These are phyloP conservation scores for Ligdia adustata DNA, from an alignment of 2,888 invertebrate species.

Conservation along the genomic window DNA sequence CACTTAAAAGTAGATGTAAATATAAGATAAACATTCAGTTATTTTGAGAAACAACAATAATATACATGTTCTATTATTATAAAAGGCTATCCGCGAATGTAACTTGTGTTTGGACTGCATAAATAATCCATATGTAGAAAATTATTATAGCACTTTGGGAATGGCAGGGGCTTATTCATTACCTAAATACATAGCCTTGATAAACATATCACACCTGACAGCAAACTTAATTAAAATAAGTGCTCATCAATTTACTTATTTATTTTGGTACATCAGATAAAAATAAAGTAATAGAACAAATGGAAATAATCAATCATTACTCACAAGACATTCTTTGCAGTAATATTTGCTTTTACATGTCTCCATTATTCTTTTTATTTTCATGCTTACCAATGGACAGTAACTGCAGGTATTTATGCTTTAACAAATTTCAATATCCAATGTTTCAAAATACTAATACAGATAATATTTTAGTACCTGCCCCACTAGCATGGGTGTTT, in stretches of 20 bases:
- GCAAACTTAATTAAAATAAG: no score
- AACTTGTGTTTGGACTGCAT: neutral
- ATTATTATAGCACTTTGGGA: neutral
- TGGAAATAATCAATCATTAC: slow-evolving; percentile 2
- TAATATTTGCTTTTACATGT: neutral
- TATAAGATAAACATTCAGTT: slow-evolving; percentile 20
- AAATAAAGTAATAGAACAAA: neutral
- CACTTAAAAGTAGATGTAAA: slow-evolving; percentile 3
- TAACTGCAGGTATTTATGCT: slow-evolving; percentile 23
- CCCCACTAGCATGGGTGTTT: no score
- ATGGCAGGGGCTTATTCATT: neutral
- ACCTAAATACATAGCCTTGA: neutral
- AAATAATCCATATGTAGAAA: neutral
- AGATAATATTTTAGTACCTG: no score
- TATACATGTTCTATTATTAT: slow-evolving; percentile 16
- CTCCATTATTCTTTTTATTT: slow-evolving; percentile 1
- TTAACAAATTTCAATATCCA: no score
- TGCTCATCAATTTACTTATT: no score
- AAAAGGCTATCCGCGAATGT: slow-evolving; percentile 4
- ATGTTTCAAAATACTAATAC: no score
- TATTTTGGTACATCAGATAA: neutral
- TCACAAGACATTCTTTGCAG: no score
- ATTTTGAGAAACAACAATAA: slow-evolving; percentile 13
- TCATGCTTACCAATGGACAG: slow-evolving; percentile 30
- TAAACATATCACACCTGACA: no score